Evolutionary conservation across 2,888 invertebrate genomes (phyloP).

Genomic region (Atethmia centrago): DNA sequence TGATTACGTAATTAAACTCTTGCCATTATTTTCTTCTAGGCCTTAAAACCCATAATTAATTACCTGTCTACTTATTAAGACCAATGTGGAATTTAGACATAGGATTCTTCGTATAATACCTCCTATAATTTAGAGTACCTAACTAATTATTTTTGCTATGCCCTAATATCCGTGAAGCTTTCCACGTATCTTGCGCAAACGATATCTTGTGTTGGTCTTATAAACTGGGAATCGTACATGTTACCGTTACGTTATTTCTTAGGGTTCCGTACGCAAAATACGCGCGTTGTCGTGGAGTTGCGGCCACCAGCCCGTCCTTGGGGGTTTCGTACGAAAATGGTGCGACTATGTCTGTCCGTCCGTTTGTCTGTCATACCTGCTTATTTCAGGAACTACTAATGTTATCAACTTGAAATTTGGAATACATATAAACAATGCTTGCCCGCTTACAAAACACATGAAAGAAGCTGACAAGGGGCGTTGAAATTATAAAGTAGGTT

Average conservation of each 20-base stretch:
- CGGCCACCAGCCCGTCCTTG: not conserved
- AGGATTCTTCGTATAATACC: not conserved
- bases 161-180: not conserved
- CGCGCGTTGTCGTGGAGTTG: not conserved
- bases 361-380: not conserved
- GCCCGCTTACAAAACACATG: too few species aligned
- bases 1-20: not conserved
- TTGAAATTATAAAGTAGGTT: not conserved
- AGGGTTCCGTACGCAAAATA: not conserved
- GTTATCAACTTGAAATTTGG: too few species aligned
- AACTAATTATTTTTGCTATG: not conserved
- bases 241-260: not conserved
- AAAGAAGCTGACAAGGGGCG: not conserved
- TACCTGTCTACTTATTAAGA: not conserved
- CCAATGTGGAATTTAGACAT: not conserved
- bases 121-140: too few species aligned
- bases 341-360: too few species aligned
- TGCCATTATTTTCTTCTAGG: not conserved
- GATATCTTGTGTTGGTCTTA: not conserved
- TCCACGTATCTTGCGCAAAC: not conserved
- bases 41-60: too few species aligned
- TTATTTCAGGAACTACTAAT: not conserved
- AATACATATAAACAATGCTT: too few species aligned
- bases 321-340: not conserved
- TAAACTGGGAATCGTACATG: not conserved